Evolutionary conservation across 2,113 vertebrate species (phyloP), one percentile per base, ranked within the genome.

Genomic region (Phyllostomus discolor): DNA sequence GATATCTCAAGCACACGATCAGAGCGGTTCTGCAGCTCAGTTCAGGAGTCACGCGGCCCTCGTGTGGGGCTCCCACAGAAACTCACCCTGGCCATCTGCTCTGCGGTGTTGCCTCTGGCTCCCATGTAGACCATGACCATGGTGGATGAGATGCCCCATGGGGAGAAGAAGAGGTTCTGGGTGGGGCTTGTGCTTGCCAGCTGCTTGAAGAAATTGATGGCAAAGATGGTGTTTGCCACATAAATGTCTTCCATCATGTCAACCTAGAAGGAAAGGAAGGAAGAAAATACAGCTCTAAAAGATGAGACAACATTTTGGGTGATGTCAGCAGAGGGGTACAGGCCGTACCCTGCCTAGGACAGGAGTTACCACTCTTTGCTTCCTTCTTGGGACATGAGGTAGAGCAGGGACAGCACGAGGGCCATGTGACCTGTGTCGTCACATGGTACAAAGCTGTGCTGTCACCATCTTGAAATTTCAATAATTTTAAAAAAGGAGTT

Each of bases 61-160:
- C 14, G 2, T 1, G 14, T 4, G 8, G 41, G 59, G 31, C 50
- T 50, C 54, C 26, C 79, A 17, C 4, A 43, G 79, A 92, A 41
- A 97, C 98, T 97, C 41, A 99, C 99, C 98, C 99, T 97, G 89
- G 98, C 98, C 98, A 99, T 99, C 98, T 99, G 98, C 67, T 98
- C 95, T 22, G 99, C 99, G 0, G 99, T 99, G 92, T 98, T 95
- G 28, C 99, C 98, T 98, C 95, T 98, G 3, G 99, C 98, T 5
- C 99, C 99, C 76, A 99, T 96, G 97, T 98, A 99, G 89, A 99
- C 98, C 98, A 99, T 98, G 24, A 99, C 99, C 97, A 99, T 84
- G 6, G 99, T 98, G 10, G 99, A 99, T 4, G 99, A 99, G 98
- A 99, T 98, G 97, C 99, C 99, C 90, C 99, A 97, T 0, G 99